phyloP scores from a whole-genome alignment of 2,113 vertebrate genomes.

The Lepus americanus region DNA sequence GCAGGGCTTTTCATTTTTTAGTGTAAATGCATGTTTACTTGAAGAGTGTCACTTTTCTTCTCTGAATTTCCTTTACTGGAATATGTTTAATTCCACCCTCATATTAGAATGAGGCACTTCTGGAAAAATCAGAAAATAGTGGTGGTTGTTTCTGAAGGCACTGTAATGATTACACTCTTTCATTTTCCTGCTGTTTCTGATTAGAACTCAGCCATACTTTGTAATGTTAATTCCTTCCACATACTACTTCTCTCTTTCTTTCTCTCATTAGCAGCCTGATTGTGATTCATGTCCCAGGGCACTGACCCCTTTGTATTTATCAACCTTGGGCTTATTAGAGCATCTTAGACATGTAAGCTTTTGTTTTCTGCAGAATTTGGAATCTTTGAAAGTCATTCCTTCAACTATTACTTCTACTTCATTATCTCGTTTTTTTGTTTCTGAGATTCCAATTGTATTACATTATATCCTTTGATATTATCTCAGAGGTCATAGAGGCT shows the following conservation, averaged over 20 bases:
- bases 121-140: neutral
- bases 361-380: neutral
- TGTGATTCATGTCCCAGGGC: neutral
- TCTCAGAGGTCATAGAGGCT: neutral
- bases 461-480: neutral
- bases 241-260: neutral
- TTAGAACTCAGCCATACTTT: neutral
- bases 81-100: neutral
- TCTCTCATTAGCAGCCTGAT: neutral
- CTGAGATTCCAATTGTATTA: neutral
- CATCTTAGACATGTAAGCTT: neutral
- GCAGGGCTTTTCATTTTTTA: too few species aligned
- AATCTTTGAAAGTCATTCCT: neutral
- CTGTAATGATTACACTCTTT: neutral
- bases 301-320: neutral
- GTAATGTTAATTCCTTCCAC: neutral
- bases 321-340: neutral
- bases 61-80: neutral
- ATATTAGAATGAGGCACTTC: neutral
- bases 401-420: neutral
- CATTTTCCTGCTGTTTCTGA: neutral
- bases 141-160: neutral
- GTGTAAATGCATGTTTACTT: too few species aligned
- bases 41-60: too few species aligned
- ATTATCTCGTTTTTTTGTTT: neutral